A percentile compares a stretch with the other conserved stretches of the same genome.
phyloP scores from a whole-genome alignment of 2,113 vertebrate genomes.

The Petromus typicus region DNA sequence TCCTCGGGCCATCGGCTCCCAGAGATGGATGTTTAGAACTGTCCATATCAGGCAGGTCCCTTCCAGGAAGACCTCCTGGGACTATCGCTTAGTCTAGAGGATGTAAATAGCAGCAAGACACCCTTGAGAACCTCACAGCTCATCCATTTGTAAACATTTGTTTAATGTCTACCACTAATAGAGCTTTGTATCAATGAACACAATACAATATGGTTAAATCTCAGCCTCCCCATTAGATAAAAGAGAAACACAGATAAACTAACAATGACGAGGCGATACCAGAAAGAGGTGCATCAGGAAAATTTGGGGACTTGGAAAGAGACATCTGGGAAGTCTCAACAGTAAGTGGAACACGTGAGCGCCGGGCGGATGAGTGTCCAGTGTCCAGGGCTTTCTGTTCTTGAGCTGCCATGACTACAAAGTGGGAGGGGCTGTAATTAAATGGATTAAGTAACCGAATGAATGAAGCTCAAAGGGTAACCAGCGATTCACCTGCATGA shows the following conservation, averaged over 20 bases:
- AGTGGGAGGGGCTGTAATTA: neutral
- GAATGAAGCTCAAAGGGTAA: slow-evolving; percentile 28
- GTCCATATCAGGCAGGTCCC: neutral
- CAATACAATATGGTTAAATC: neutral
- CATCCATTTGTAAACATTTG: slow-evolving; percentile 22
- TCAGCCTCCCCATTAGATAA: neutral
- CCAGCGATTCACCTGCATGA: slow-evolving; percentile 8
- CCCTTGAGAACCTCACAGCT: neutral
- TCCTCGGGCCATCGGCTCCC: neutral
- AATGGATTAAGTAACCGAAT: neutral
- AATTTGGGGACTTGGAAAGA: neutral
- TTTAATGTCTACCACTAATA: neutral
- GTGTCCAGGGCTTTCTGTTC: neutral
- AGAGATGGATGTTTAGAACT: neutral
- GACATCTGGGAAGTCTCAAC: neutral
- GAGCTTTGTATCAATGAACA: neutral
- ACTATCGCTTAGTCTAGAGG: neutral
- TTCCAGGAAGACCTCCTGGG: neutral
- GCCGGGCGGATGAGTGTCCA: neutral
- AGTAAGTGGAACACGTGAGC: neutral
- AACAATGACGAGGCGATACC: neutral
- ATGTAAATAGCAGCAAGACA: neutral
- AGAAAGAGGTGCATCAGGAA: neutral
- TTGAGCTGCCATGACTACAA: neutral
- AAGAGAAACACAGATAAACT: slow-evolving; percentile 45